Percentiles rank a stretch among this genome's conserved stretches.
Evolutionary conservation across 2,797 vertebrate genomes (phyloP).

Genomic region (Poeciliopsis paucimaculata): DNA sequence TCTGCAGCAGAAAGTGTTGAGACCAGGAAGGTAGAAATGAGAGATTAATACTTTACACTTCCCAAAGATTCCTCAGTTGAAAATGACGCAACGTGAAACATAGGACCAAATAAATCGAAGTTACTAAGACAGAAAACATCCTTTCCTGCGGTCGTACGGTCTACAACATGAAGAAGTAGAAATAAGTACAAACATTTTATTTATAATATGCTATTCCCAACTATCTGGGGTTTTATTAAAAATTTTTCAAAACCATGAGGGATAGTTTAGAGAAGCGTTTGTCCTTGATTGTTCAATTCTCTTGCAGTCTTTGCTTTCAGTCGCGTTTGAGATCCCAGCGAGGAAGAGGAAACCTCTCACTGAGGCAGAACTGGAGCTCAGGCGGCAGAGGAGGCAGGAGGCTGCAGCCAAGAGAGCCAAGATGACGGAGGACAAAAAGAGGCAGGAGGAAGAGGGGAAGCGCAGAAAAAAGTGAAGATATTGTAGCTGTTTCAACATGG

Average conservation of each 20-base stretch:
- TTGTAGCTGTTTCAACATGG: neutral
- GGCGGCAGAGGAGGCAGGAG: conserved; percentile 79
- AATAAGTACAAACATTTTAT: neutral
- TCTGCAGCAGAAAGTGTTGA: neutral
- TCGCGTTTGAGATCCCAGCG: conserved; percentile 53
- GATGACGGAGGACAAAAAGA: conserved; percentile 80
- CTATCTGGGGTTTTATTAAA: neutral
- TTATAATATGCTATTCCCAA: neutral
- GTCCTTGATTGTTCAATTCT: neutral
- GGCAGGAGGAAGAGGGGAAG: conserved; percentile 82
- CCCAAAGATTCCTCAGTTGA: neutral
- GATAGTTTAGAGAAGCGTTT: neutral
- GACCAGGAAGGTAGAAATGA: neutral
- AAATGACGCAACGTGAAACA: neutral
- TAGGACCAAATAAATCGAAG: neutral
- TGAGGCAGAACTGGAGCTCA: conserved; percentile 82
- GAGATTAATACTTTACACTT: neutral
- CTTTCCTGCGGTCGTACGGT: neutral
- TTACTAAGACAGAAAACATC: neutral
- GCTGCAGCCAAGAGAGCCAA: conserved; percentile 86
- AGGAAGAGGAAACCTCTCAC: conserved; percentile 83
- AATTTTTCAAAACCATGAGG: neutral
- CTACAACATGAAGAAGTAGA: neutral
- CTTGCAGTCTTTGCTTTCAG: conserved; percentile 72
- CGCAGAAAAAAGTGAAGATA: conserved; percentile 85